Evolutionary conservation across 2,888 invertebrate species (phyloP).

Genomic region (Hermaeophaga mercurialis): DNA sequence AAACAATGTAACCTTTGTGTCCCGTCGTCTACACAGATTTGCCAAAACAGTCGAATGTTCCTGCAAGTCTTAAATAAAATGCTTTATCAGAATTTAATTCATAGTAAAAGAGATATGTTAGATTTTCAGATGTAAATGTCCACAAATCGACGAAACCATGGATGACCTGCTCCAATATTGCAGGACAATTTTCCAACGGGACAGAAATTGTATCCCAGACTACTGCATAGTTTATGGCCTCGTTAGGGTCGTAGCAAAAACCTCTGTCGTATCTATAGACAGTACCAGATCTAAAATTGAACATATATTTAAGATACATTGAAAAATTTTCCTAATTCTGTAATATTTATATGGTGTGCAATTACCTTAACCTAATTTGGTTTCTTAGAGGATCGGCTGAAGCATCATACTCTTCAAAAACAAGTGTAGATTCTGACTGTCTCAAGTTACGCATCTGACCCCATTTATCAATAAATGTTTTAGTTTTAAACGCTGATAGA

Average conservation of each 20-base stretch:
- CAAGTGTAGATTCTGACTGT: background rate
- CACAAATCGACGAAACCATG: constrained; percentile 14
- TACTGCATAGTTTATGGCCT: constrained; percentile 7
- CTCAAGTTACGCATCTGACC: background rate
- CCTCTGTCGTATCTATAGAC: constrained; percentile 20
- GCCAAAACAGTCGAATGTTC: background rate
- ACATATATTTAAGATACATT: too few relatives aligned
- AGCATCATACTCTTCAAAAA: constrained; percentile 14
- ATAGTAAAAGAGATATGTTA: constrained; percentile 15
- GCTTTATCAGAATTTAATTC: background rate
- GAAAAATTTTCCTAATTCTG: too few relatives aligned
- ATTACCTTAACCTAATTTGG: constrained; percentile 15
- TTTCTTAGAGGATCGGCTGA: constrained; percentile 15
- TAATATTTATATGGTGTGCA: too few relatives aligned
- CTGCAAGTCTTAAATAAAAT: constrained; percentile 10
- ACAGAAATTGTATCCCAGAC: constrained; percentile 2
- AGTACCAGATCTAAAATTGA: constrained; percentile 17
- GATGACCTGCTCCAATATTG: constrained; percentile 5
- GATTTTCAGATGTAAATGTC: constrained; percentile 6
- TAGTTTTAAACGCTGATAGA: constrained; percentile 14
- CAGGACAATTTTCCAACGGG: background rate
- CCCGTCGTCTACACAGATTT: constrained; percentile 14
- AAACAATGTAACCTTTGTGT: constrained; percentile 5
- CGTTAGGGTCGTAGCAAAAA: constrained; percentile 20
- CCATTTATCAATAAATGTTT: constrained; percentile 19